Evolutionary conservation across 2,797 vertebrate species (phyloP).

Genomic region (Gymnothorax reevesii): DNA sequence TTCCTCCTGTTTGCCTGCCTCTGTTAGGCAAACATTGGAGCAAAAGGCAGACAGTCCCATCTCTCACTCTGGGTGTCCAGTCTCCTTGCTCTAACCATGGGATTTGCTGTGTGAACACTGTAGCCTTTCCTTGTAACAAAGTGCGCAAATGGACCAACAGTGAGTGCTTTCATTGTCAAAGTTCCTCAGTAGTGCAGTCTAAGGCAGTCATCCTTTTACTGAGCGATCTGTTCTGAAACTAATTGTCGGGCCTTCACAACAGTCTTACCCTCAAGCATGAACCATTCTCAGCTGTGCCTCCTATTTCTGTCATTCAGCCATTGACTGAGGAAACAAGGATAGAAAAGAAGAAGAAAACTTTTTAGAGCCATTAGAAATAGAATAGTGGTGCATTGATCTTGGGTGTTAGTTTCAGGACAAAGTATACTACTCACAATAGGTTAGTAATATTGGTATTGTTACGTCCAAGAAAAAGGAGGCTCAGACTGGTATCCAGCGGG

Average conservation of each 20-base stretch:
- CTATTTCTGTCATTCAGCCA: neutral
- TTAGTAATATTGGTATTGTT: no score
- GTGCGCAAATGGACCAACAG: neutral
- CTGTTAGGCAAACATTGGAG: slow-evolving; percentile 7
- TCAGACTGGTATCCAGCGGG: no score
- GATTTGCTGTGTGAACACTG: neutral
- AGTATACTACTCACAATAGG: no score
- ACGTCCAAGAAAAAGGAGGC: no score
- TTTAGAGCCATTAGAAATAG: neutral
- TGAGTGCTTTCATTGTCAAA: neutral
- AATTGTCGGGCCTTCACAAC: neutral
- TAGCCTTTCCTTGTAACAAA: neutral
- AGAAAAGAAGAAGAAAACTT: neutral
- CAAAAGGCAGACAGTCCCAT: neutral
- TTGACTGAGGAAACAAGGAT: neutral
- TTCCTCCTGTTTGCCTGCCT: neutral
- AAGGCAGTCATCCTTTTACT: neutral
- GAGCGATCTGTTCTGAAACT: neutral
- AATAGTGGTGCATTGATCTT: neutral
- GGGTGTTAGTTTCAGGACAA: neutral
- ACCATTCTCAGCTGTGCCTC: neutral
- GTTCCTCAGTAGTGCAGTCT: neutral
- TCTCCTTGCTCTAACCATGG: neutral
- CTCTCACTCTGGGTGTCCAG: neutral
- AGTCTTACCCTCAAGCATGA: neutral